Evolutionary conservation across 2,113 vertebrate species (phyloP), one percentile per base, ranked within the genome.

Genomic region (Climacteris rufus): DNA sequence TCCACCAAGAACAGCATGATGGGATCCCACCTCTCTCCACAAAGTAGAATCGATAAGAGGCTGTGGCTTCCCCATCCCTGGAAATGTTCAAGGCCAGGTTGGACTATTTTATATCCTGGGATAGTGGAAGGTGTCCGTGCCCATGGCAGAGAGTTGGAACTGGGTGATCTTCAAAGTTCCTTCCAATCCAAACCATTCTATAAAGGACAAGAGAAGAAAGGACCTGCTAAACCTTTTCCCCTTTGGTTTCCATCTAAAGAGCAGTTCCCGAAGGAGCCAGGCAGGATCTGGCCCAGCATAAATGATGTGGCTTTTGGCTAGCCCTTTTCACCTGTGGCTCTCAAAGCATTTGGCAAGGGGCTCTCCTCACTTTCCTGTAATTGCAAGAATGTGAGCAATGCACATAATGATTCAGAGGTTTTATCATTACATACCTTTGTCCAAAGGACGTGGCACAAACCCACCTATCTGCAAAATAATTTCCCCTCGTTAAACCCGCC

Each of bases 271-370:
- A 61, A 61, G 70, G 42, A 84, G 57, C 40, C 53, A 45, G 47
- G 63, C 37, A 49, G 72, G 61, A 82, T 42, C 61, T 56, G 71
- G 68, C 63, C 82, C 64, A 80, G 59, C 15, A 9, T 23, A 79
- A 80, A 66, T 49, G 61, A 90, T 35, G n/a, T 63, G 52, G 75
- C 52, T 95, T 77, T 87, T 52, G 49, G 72, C 68, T 70, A 77
- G 39, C 4, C 13, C 72, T 92, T 81, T 76, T 63, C 87, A 93
- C 88, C 83, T 81, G 79, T 90, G 96, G 79, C 83, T 82, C 83
- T 53, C 83, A 94, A 84, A 94, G 76, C 69, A 84, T 80, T 94
- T 95, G 85, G 79, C 93, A 94, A 86, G 39, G 83, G 3, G 1
- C n/a, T 64, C 72, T 68, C 69, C 40, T 78, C 69, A 18, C 86